Evolutionary conservation across 2,113 vertebrate genomes (phyloP).

Genomic region (Pogonocichla stellata): DNA sequence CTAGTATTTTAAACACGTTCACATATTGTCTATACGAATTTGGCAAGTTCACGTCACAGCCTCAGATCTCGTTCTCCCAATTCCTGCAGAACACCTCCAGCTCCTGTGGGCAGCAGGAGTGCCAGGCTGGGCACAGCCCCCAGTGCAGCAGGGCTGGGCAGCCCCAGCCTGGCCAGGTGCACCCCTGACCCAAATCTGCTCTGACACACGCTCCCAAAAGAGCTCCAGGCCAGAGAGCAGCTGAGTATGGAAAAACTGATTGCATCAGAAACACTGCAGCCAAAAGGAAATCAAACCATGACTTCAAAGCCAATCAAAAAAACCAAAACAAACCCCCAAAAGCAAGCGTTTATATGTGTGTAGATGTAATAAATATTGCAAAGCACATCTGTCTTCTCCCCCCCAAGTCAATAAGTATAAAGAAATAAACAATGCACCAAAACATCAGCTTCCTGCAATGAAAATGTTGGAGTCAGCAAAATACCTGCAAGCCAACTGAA

Average conservation of each 20-base stretch:
- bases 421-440: constrained; percentile 68
- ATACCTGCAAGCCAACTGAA: constrained; percentile 72
- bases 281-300: constrained; percentile 41
- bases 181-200: not conserved
- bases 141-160: not conserved
- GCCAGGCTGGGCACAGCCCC: not conserved
- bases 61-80: not conserved
- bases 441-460: constrained; percentile 67
- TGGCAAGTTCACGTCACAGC: constrained; percentile 19
- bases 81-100: not conserved
- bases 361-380: constrained; percentile 78
- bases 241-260: not conserved
- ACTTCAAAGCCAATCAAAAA: constrained; percentile 36
- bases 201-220: constrained; percentile 19
- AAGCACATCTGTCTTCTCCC: constrained; percentile 52
- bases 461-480: constrained; percentile 30
- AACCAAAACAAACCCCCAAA: not conserved
- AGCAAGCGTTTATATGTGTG: constrained; percentile 14
- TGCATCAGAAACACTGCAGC: constrained; percentile 39
- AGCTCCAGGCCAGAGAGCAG: constrained; percentile 12
- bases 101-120: not conserved
- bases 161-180: not conserved
- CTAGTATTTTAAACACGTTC: not conserved
- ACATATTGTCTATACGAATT: not conserved
- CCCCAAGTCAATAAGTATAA: constrained; percentile 65